Base-by-base conservation (phyloP, 2,113 vertebrate genomes). In the Turnix velox region DNA sequence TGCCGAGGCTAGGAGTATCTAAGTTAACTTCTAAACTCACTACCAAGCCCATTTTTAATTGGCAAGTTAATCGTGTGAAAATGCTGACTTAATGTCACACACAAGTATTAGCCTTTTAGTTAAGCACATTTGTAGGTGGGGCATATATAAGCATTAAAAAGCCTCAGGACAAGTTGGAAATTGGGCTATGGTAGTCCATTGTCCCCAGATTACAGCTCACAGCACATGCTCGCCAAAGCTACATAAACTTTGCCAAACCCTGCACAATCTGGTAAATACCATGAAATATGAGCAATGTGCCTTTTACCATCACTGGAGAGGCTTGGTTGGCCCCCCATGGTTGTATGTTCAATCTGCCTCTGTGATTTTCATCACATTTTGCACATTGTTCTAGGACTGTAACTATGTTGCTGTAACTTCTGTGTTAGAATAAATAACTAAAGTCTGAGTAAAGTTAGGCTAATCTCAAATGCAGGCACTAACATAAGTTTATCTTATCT, bases 1-100 rank as follows among this genome's bases (percentile, higher is more conserved):
- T 97, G 94, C 83, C 90, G 74, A 95, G 95, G 84, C 96, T 95
- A 97, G 96, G 96, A 97, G 95, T 77, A 92, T 90, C 92, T 95
- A 84, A 94, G 71, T 92, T 90, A 92, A 95, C 96, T 97, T 97
- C 95, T 95, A 97, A 93, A 97, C 88, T 90, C 93, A 90, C 85
- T 91, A 96, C 97, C 88, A 31, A 93, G 80, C 86, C 92, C 87
- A 90, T 76, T 96, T 95, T 97, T 94, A 94, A 95, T 92, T 96
- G 93, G 85, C 92, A 96, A 95, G 87, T 69, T 94, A 92, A 94
- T 95, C 88, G 66, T 93, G 91, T 92, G 96, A 97, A 97, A 97
- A 95, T 93, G 96, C 97, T 97, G 97, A 97, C 91, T 88, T 92
- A 93, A 78, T 22, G 67, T 90, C 81, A 52, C 94, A 88, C 42